Percentiles rank a stretch among this genome's conserved stretches.
Evolutionary conservation across 2,797 vertebrate genomes (phyloP).

Genomic region (Oophaga sylvatica): DNA sequence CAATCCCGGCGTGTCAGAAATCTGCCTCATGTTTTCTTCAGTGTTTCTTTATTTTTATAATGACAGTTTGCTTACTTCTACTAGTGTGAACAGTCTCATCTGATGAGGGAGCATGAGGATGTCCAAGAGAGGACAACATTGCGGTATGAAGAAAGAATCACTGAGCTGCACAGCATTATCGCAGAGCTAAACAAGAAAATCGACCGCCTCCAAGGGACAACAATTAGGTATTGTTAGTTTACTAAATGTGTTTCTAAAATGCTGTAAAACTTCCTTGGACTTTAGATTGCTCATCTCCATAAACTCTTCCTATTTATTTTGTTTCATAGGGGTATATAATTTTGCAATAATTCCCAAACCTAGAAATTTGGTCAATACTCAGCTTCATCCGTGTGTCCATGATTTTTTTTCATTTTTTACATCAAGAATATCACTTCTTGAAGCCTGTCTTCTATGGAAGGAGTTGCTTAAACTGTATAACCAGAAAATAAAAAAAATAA

Average conservation of each 20-base stretch:
- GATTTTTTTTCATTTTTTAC: background rate
- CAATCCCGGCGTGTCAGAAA: too few species aligned
- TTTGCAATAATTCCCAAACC: background rate
- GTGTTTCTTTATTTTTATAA: background rate
- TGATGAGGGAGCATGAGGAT: slow-evolving; percentile 85
- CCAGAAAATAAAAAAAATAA: too few species aligned
- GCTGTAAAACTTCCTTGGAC: background rate
- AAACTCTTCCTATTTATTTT: background rate
- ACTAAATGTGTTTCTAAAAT: background rate
- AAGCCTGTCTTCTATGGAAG: too few species aligned
- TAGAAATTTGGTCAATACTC: background rate
- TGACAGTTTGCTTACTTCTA: slow-evolving; percentile 31
- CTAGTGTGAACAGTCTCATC: slow-evolving; percentile 84
- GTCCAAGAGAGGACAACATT: slow-evolving; percentile 81
- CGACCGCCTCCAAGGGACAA: slow-evolving; percentile 79
- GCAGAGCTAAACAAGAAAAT: slow-evolving; percentile 89
- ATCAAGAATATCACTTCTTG: background rate
- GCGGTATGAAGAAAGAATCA: slow-evolving; percentile 86
- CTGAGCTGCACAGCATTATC: slow-evolving; percentile 85
- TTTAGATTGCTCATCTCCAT: background rate
- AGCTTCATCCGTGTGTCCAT: background rate
- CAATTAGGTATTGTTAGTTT: slow-evolving; percentile 78
- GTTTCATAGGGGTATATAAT: background rate
- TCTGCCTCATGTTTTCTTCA: too few species aligned
- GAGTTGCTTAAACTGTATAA: too few species aligned